phyloP scores from a whole-genome alignment of 2,797 vertebrate species.

The Orientallactaga sibirica region DNA sequence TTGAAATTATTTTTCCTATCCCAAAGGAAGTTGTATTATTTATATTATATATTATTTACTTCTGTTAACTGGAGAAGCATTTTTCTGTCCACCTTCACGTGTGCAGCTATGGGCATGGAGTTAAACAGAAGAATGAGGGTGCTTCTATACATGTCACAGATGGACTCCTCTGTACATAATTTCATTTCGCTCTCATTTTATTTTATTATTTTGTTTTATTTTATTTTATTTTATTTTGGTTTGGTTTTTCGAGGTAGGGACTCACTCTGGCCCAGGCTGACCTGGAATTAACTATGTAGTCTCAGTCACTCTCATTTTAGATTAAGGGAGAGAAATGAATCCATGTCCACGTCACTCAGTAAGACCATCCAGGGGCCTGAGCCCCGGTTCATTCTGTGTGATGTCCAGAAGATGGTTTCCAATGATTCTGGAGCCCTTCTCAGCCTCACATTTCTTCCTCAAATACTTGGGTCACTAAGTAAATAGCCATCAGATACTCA shows the following conservation, averaged over 20 bases:
- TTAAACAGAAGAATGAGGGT: not conserved
- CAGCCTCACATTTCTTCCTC: not conserved
- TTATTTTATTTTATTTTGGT: too few species aligned
- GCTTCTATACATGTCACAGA: not conserved
- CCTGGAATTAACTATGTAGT: too few species aligned
- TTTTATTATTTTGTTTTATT: too few species aligned
- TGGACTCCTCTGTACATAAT: accelerated
- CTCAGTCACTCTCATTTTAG: not conserved
- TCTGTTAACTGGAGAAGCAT: not conserved
- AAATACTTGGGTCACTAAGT: not conserved
- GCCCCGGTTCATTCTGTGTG: not conserved
- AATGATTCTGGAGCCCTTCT: too few species aligned
- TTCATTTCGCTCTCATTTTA: not conserved
- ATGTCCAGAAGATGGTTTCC: not conserved
- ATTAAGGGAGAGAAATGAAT: not conserved
- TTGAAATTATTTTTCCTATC: not conserved
- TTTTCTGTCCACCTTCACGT: not conserved
- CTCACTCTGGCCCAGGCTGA: too few species aligned
- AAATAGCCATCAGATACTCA: not conserved
- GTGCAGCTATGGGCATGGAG: too few species aligned
- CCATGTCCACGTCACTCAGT: not conserved
- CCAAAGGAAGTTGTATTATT: not conserved
- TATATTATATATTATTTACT: not conserved
- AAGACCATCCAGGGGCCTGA: not conserved
- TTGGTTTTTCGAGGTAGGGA: too few species aligned